Evolutionary conservation across 2,113 vertebrate genomes (phyloP).

Genomic region (Daubentonia madagascariensis): DNA sequence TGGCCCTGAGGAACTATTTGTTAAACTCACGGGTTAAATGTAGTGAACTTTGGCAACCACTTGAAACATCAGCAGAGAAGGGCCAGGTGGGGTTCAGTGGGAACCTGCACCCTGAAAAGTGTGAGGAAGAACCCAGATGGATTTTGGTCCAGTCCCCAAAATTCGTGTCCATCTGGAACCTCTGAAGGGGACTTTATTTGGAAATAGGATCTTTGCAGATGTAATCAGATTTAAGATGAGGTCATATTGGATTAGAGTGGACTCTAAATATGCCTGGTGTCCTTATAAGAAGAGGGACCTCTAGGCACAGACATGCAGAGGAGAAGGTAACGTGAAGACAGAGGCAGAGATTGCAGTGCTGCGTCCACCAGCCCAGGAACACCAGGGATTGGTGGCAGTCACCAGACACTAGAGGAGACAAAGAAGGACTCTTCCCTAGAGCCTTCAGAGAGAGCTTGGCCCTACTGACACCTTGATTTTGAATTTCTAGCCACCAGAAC

Average conservation of each 20-base stretch:
- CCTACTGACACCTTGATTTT: background rate
- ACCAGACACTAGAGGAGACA: background rate
- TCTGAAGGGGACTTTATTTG: background rate
- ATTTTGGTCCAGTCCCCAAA: background rate
- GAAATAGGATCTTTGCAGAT: background rate
- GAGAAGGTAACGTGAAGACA: background rate
- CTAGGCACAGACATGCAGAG: background rate
- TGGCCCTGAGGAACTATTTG: background rate
- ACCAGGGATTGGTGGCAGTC: background rate
- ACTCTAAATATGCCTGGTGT: background rate
- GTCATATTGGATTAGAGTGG: background rate
- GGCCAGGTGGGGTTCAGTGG: background rate
- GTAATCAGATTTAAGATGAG: background rate
- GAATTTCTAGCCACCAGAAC: background rate
- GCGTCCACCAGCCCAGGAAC: background rate
- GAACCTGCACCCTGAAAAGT: background rate
- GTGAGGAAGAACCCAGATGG: background rate
- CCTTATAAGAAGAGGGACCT: background rate
- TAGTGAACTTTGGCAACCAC: background rate
- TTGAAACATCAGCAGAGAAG: background rate
- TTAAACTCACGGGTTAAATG: background rate
- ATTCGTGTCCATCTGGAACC: background rate
- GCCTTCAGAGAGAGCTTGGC: background rate
- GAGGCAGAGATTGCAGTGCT: background rate
- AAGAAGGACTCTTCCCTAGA: background rate